Evolutionary conservation across 2,888 invertebrate species (phyloP).

Genomic region (Agelastica alni): DNA sequence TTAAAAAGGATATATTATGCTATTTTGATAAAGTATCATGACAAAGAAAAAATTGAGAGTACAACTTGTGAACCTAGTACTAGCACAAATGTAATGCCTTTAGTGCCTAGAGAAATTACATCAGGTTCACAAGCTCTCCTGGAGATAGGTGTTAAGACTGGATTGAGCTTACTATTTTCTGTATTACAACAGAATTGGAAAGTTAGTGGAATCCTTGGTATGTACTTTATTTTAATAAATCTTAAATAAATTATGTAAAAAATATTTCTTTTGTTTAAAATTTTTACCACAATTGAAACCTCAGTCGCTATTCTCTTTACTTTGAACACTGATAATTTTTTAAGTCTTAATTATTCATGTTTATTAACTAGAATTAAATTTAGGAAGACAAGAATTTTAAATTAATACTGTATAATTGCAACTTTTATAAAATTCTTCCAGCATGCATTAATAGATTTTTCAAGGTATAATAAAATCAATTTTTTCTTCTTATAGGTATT

Average conservation of each 20-base stretch:
- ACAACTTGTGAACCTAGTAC: constrained; percentile 24
- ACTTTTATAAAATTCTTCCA: too few relatives aligned
- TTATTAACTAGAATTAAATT: too few relatives aligned
- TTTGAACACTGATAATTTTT: too few relatives aligned
- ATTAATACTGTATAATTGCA: too few relatives aligned
- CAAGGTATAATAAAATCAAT: too few relatives aligned
- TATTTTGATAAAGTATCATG: constrained; percentile 61
- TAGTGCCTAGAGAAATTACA: constrained; percentile 38
- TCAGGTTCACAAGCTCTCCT: constrained; percentile 61
- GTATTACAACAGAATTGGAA: constrained; percentile 65
- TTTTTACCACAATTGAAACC: too few relatives aligned
- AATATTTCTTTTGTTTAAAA: too few relatives aligned
- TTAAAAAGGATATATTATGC: constrained; percentile 64
- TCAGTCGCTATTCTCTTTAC: too few relatives aligned
- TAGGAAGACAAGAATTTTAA: too few relatives aligned
- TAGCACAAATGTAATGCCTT: constrained; percentile 28
- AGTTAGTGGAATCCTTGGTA: constrained; percentile 51
- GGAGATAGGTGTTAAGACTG: constrained; percentile 66
- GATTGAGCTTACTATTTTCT: constrained; percentile 63
- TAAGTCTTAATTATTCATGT: too few relatives aligned
- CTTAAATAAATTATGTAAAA: too few relatives aligned
- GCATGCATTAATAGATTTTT: too few relatives aligned
- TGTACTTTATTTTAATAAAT: not conserved
- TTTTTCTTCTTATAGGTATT: constrained; percentile 28
- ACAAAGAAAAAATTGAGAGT: constrained; percentile 50